These are phyloP conservation scores for Oligia strigilis DNA, from an alignment of 2,888 invertebrate genomes.

Conservation along the genomic window DNA sequence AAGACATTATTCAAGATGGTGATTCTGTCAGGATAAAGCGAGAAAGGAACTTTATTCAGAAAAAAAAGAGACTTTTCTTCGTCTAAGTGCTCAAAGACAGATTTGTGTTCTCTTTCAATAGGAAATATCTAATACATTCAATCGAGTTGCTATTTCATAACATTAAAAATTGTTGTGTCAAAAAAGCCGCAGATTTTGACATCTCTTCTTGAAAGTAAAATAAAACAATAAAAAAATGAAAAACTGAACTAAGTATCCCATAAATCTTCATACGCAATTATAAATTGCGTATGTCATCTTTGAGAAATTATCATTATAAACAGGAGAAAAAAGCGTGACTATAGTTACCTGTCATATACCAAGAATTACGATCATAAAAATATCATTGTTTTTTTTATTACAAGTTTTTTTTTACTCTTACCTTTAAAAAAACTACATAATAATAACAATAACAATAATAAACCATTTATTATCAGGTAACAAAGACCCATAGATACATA, in stretches of 20 bases:
- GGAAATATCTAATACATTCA: too few species aligned
- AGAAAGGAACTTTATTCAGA: neutral
- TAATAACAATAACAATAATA: too few species aligned
- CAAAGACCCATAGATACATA: too few species aligned
- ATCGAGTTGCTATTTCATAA: too few species aligned
- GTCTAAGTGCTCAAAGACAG: too few species aligned
- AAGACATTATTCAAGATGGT: neutral
- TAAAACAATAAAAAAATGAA: neutral
- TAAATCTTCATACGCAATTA: conserved; percentile 1
- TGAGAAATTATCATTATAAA: conserved; percentile 10
- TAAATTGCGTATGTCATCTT: neutral
- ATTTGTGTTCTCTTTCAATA: too few species aligned
- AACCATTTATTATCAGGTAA: too few species aligned
- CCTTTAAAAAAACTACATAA: neutral
- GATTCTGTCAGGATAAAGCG: neutral
- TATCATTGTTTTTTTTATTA: neutral
- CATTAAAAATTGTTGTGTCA: too few species aligned
- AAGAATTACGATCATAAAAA: neutral
- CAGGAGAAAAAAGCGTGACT: conserved; percentile 56
- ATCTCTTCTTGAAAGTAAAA: too few species aligned
- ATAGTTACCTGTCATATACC: conserved; percentile 20
- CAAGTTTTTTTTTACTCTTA: neutral
- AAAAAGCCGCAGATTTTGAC: too few species aligned
- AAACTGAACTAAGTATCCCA: neutral
- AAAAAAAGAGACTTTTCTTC: too few species aligned